phyloP scores from a whole-genome alignment of 1,140 invertebrate genomes.

The Ylistrum balloti region DNA sequence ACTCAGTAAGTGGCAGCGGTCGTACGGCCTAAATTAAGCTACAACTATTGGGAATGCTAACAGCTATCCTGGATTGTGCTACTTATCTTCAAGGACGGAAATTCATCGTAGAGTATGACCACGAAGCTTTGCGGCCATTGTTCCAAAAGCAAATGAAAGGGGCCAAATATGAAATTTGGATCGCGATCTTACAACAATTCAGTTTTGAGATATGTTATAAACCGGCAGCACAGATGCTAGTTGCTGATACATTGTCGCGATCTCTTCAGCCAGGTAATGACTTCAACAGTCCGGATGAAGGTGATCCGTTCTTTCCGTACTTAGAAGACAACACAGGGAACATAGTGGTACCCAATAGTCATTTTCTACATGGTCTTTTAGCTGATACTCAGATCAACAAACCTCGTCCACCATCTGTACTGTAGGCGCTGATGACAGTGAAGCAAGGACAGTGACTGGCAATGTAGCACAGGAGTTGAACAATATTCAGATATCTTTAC shows the following conservation, averaged over 20 bases:
- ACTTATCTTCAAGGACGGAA: constrained; percentile 53
- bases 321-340: background rate
- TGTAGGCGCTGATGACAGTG: no score
- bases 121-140: constrained; percentile 57
- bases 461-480: no score
- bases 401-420: no score
- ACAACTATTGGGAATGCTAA: constrained; percentile 60
- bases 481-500: no score
- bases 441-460: no score
- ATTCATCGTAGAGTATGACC: constrained; percentile 62
- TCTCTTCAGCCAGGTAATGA: background rate
- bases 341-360: no score
- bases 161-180: constrained; percentile 62
- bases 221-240: constrained; percentile 51
- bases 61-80: constrained; percentile 61
- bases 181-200: constrained; percentile 60
- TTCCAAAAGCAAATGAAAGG: constrained; percentile 57
- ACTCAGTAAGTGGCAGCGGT: constrained; percentile 60
- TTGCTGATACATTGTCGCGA: constrained; percentile 33
- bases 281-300: background rate
- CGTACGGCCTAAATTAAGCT: constrained; percentile 64
- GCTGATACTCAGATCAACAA: no score
- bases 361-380: no score
- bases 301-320: constrained; percentile 41
- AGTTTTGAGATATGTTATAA: constrained; percentile 60